A percentile compares a stretch with the other conserved stretches of the same genome.
These are phyloP conservation scores for Tursiops truncatus DNA, from an alignment of 2,113 vertebrate genomes.

Conservation along the genomic window DNA sequence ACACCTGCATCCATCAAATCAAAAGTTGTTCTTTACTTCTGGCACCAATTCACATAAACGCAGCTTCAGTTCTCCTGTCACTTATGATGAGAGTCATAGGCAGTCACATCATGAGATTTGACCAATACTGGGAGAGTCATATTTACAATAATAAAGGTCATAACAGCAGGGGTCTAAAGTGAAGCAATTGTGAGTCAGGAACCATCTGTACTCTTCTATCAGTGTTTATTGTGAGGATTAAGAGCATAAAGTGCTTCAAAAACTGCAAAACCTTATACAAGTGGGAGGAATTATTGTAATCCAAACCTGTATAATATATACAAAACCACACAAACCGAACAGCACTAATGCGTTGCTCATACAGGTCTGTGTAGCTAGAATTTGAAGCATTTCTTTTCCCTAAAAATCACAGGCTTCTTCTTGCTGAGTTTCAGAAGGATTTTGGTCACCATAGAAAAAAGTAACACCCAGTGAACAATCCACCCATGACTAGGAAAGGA, in stretches of 20 bases:
- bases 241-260: slow-evolving; percentile 49
- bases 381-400: not conserved
- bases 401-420: slow-evolving; percentile 32
- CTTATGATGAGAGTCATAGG: not conserved
- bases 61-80: slow-evolving; percentile 16
- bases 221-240: slow-evolving; percentile 66
- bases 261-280: slow-evolving; percentile 56
- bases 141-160: slow-evolving; percentile 59
- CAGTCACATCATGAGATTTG: not conserved
- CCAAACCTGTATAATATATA: slow-evolving; percentile 32
- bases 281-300: slow-evolving; percentile 57
- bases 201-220: slow-evolving; percentile 39
- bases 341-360: not conserved
- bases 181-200: slow-evolving; percentile 9
- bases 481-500: not conserved
- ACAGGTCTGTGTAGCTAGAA: slow-evolving; percentile 28
- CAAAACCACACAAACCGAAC: slow-evolving; percentile 53
- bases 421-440: not conserved
- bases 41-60: not conserved
- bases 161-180: slow-evolving; percentile 30
- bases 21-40: not conserved
- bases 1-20: not conserved
- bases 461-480: not conserved
- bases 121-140: not conserved
- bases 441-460: not conserved